Base-by-base conservation (phyloP, 1,140 invertebrate genomes). In the Drosophila azteca region DNA sequence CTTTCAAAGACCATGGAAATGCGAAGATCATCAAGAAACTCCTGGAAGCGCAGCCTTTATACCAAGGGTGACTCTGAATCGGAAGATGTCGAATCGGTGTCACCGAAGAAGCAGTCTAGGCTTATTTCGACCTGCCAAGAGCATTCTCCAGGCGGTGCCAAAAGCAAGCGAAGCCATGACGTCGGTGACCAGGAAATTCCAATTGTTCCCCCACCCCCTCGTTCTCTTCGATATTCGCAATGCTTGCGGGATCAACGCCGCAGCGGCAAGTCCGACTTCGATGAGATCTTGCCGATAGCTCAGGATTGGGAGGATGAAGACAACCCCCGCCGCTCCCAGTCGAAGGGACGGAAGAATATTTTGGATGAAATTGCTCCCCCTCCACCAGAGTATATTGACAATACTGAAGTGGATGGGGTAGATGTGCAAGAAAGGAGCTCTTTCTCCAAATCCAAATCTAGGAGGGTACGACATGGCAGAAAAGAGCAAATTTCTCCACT, bases 191-290 rank as follows among this genome's bases (percentile, higher is more conserved):
- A 45, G 4, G 22, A 53, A 13, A 29, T 76, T 8, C 1, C 20
- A 4, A 87, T 87, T 53, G 74, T 87, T 22, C 64, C 83, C 15
- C 71, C 79, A 17, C 71, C 79, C 6, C 68, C 83, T 15, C 22
- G 8, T n/a, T 75, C 58, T 2, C 9, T 77, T 9, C 64, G 81
- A 4, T 73, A 58, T 20, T 85, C 78, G 3, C 70, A 67, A 49
- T 59, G 44, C 6, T 20, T 57, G 13, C 35, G 5, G 9, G 39
- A 46, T 29, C 5, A 31, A 9, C 20, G 26, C 0, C 9, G n/a
- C 26, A 13, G 15, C 3, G 48, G 8, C 1, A 20, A 8, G 11
- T 24, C 31, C 15, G 58, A 44, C 13, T 29, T 9, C 4, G 51
- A 51, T 11, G 39, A 51, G 8, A 15, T 15, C 2, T 26, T 29